Percentiles rank a stretch among this genome's conserved stretches.
Conservation (phyloP, 2,888 invertebrate genomes). For the Synergus japonicus region DNA sequence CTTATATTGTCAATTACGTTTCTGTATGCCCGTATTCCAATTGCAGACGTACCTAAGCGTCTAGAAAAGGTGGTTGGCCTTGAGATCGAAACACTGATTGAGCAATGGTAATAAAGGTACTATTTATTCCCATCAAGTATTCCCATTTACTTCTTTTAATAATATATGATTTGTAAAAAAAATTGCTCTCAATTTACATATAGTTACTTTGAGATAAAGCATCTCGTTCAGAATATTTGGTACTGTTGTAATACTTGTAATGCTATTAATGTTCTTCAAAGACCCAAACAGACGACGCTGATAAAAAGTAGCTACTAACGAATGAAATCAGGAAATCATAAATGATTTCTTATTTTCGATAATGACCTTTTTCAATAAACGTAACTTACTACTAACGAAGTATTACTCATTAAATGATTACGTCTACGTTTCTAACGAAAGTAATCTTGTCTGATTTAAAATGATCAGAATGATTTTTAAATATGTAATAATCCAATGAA, state of each 20-base stretch:
- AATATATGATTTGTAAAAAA: neutral
- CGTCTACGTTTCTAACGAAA: neutral
- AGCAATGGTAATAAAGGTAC: conserved; percentile 19
- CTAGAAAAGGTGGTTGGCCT: conserved; percentile 35
- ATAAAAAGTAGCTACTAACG: neutral
- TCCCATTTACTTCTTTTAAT: neutral
- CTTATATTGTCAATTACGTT: conserved; percentile 41
- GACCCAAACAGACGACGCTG: too few species aligned
- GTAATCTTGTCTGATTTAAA: neutral
- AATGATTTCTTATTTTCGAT: neutral
- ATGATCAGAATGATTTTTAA: conserved; percentile 11
- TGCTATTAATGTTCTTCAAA: too few species aligned
- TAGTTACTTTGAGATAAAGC: too few species aligned
- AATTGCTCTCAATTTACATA: neutral
- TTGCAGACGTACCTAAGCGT: conserved; percentile 9
- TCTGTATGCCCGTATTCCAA: conserved; percentile 37
- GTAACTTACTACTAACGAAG: neutral
- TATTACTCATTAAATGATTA: neutral
- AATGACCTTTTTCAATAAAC: neutral
- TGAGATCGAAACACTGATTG: conserved; percentile 39
- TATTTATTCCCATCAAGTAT: neutral
- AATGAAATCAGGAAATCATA: neutral
- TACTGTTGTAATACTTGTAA: too few species aligned
- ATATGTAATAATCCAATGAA: conserved; percentile 32
- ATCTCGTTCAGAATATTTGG: too few species aligned